Evolutionary conservation across 2,113 vertebrate genomes (phyloP).

Genomic region (Smithornis capensis): DNA sequence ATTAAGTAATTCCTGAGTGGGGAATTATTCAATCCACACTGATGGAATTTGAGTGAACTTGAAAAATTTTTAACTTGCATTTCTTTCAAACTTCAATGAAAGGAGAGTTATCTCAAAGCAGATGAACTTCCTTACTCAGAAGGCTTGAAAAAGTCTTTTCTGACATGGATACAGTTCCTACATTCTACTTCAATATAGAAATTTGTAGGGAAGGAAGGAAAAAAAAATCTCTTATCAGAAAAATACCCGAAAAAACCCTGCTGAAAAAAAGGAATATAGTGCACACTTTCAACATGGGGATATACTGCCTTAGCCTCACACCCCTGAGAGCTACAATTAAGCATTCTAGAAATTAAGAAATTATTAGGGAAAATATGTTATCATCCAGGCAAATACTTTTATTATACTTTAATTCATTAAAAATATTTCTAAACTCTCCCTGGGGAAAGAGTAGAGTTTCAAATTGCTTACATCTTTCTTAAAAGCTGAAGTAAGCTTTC

Average conservation of each 20-base stretch:
- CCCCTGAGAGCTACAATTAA: conserved; percentile 61
- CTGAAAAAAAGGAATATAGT: background rate
- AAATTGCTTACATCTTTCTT: conserved; percentile 78
- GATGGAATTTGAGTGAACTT: too few relatives aligned
- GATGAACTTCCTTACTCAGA: background rate
- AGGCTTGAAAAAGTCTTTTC: background rate
- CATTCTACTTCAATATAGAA: background rate
- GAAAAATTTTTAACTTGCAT: background rate
- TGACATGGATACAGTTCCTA: background rate
- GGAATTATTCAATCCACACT: too few relatives aligned
- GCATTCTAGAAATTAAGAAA: conserved; percentile 70
- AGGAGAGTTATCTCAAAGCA: background rate
- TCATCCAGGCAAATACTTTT: conserved; percentile 63
- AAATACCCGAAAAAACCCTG: background rate
- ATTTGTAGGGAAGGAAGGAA: background rate
- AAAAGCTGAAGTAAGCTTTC: conserved; percentile 76
- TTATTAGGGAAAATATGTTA: conserved; percentile 69
- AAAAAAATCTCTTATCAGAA: background rate
- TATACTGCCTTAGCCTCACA: background rate
- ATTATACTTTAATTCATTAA: conserved; percentile 74
- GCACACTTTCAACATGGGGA: background rate
- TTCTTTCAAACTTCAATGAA: background rate
- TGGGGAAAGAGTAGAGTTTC: conserved; percentile 53
- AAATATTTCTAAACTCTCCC: conserved; percentile 63
- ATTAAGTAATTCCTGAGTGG: too few relatives aligned